A percentile compares a stretch with the other conserved stretches of the same genome.
These are phyloP conservation scores for Ageneiosus marmoratus DNA, from an alignment of 2,113 vertebrate genomes.

Conservation along the genomic window DNA sequence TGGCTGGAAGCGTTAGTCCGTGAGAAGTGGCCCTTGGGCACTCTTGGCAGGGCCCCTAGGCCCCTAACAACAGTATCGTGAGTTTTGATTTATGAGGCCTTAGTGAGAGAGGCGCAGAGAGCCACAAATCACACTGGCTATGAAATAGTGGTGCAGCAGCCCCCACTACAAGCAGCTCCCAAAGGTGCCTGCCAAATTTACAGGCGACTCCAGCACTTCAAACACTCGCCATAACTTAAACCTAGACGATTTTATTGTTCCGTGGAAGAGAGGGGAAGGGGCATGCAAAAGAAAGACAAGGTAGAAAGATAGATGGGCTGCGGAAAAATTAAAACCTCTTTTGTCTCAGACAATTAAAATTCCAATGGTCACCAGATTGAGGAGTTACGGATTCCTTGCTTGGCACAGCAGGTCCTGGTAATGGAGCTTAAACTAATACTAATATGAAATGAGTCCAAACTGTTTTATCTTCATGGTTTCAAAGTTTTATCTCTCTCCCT, in stretches of 20 bases:
- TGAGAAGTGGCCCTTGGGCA: slow-evolving; percentile 48
- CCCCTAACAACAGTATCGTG: slow-evolving; percentile 62
- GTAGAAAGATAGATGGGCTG: slow-evolving; percentile 75
- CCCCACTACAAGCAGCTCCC: slow-evolving; percentile 76
- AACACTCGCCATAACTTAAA: slow-evolving; percentile 88
- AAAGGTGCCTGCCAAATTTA: slow-evolving; percentile 95
- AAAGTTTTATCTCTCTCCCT: slow-evolving; percentile 18
- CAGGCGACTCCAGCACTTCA: slow-evolving; percentile 88
- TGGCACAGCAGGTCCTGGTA: slow-evolving; percentile 40
- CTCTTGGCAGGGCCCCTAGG: slow-evolving; percentile 18
- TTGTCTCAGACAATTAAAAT: slow-evolving; percentile 75
- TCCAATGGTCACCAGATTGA: slow-evolving; percentile 51
- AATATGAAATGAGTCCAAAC: slow-evolving; percentile 54
- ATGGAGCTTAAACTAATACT: slow-evolving; percentile 56
- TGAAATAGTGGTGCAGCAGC: slow-evolving; percentile 81
- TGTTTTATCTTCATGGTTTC: slow-evolving; percentile 47
- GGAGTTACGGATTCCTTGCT: slow-evolving; percentile 43
- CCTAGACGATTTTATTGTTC: slow-evolving; percentile 89
- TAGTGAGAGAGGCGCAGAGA: slow-evolving; percentile 83
- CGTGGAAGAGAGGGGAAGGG: slow-evolving; percentile 73
- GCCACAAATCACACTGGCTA: slow-evolving; percentile 87
- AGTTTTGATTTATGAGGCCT: slow-evolving; percentile 83
- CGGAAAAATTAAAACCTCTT: slow-evolving; percentile 66
- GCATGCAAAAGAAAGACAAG: slow-evolving; percentile 52
- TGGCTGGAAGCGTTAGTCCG: slow-evolving; percentile 51